Evolutionary conservation across 1,140 invertebrate genomes (phyloP).

Genomic region (Centruroides sculpturatus): DNA sequence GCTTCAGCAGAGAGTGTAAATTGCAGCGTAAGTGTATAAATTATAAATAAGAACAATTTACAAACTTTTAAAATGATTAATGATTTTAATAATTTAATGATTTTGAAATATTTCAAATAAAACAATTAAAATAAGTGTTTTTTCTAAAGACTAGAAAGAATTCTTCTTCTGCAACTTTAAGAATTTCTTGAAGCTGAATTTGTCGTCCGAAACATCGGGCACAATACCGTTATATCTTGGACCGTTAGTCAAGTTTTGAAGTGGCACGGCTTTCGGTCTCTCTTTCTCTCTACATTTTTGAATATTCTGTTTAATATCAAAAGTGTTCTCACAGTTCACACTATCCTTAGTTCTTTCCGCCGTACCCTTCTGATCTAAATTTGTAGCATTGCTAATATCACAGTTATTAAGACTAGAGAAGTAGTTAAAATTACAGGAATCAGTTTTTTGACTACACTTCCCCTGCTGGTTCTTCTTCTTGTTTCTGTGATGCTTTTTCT

Average conservation of each 20-base stretch:
- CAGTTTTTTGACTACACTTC: background rate
- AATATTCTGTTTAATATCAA: background rate
- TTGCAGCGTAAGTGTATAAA: background rate
- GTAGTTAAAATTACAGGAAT: background rate
- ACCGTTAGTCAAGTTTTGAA: constrained; percentile 11
- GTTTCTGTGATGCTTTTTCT: constrained; percentile 10
- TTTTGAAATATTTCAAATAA: too few relatives aligned
- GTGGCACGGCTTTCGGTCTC: background rate
- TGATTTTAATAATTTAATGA: too few relatives aligned
- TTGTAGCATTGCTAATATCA: background rate
- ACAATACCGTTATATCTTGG: background rate
- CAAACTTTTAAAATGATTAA: background rate
- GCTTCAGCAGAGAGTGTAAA: background rate
- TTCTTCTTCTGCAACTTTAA: constrained; percentile 12
- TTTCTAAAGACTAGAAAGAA: constrained; percentile 10
- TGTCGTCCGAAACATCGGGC: background rate
- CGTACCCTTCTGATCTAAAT: background rate
- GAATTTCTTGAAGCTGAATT: constrained; percentile 11
- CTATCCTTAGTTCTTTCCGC: background rate
- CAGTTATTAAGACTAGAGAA: background rate
- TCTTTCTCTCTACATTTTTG: background rate
- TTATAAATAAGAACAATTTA: background rate
- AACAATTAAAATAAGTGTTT: too few relatives aligned
- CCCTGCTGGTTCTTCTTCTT: background rate
- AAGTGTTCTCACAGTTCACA: constrained; percentile 4